phyloP scores from a whole-genome alignment of 2,797 vertebrate genomes.

The Heteromormyrus szaboi region DNA sequence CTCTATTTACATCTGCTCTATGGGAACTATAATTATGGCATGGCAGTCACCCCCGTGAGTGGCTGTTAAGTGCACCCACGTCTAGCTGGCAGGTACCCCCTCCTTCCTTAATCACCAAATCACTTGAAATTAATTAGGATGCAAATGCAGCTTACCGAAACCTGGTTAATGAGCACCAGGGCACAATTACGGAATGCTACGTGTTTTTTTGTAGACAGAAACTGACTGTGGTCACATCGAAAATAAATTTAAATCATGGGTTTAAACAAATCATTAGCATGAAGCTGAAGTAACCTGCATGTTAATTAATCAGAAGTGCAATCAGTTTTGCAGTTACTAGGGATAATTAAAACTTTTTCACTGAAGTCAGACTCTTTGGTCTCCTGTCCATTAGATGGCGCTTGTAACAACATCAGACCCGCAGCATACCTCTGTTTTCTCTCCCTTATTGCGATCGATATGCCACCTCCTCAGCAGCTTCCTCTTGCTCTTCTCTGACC shows the following conservation, averaged over 20 bases:
- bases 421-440: conserved; percentile 66
- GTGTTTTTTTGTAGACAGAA: not conserved
- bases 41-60: not conserved
- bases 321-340: not conserved
- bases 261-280: conserved; percentile 1
- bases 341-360: not conserved
- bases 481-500: conserved; percentile 66
- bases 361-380: not conserved
- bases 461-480: conserved; percentile 73
- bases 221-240: not conserved
- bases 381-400: not conserved
- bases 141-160: not conserved
- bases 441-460: conserved; percentile 66
- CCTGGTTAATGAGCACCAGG: conserved; percentile 14
- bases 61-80: not conserved
- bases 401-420: not conserved
- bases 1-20: not conserved
- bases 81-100: not conserved
- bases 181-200: not conserved
- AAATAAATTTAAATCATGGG: conserved; percentile 1
- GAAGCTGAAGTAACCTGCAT: not conserved
- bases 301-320: not conserved
- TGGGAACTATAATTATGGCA: not conserved
- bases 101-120: not conserved
- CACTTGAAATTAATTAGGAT: not conserved